phyloP scores from a whole-genome alignment of 2,113 vertebrate species.

The Alligator sinensis region DNA sequence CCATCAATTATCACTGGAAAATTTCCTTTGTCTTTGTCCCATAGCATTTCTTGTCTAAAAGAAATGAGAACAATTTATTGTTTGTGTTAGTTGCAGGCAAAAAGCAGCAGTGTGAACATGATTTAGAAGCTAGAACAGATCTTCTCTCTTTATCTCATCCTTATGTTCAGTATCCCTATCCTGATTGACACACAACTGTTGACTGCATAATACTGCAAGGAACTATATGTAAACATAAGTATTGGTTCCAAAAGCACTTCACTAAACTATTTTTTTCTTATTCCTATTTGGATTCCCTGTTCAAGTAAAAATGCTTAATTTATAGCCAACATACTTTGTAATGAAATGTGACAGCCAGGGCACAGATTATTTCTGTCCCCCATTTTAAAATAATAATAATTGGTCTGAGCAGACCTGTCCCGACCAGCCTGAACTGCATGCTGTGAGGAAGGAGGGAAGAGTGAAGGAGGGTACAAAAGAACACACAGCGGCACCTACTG shows the following conservation, averaged over 20 bases:
- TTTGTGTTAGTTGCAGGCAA: slow-evolving; percentile 16
- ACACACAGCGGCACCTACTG: no score
- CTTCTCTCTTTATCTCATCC: slow-evolving; percentile 33
- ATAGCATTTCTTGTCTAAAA: slow-evolving; percentile 19
- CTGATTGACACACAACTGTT: slow-evolving; percentile 28
- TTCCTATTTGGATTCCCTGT: not conserved
- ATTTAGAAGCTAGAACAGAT: not conserved
- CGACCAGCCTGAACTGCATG: no score
- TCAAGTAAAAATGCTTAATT: not conserved
- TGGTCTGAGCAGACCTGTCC: no score
- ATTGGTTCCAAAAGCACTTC: slow-evolving; percentile 12
- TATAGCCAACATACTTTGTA: no score
- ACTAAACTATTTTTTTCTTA: not conserved
- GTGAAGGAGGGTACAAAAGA: no score
- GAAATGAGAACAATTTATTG: slow-evolving; percentile 22
- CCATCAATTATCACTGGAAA: slow-evolving; percentile 39
- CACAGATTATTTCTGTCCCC: no score
- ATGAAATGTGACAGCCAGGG: no score
- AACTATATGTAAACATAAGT: not conserved
- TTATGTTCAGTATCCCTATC: no score
- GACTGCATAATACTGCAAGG: not conserved
- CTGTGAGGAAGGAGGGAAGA: not conserved
- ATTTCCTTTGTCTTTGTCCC: not conserved
- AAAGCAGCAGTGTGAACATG: slow-evolving; percentile 3
- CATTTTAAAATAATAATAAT: no score